Base-by-base conservation (phyloP, 2,797 vertebrate species). In the Sebastes iracundus region DNA sequence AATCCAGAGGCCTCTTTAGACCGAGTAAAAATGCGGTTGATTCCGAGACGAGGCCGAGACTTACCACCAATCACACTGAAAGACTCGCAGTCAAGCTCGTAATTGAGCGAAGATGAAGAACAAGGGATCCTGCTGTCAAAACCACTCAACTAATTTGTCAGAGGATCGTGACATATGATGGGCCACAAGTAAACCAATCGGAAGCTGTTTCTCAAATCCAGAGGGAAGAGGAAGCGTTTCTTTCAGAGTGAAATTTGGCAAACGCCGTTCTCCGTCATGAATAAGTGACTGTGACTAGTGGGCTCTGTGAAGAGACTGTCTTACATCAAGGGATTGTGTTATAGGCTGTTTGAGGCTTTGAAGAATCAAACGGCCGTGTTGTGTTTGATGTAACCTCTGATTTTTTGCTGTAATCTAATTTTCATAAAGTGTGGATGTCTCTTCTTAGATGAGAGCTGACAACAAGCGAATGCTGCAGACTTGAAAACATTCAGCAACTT, bases 301-400 rank as follows among this genome's bases (percentile, higher is more conserved):
- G 56, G 46, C 71, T 88, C 74, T 83, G 71, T 87, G 87, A 90
- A 73, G 71, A 88, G 75, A 72, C 72, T 28, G 76, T 85, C 75
- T 83, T 28, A 73, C 89, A 88, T 86, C 80, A 85, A 90, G 88
- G 78, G 86, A 71, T 87, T 84, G 81, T 86, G 68, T 87, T 85
- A 66, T 64, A 46, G 72, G 79, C 63, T 80, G 78, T 84, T 79
- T 58, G 83, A 82, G 73, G 73, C 83, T 88, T 90, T 90, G 90
- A 90, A 83, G 82, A 89, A 89, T 94, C 87, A 87, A 88, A 89
- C 72, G 13, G 62, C 68, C 46, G 63, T 84, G 87, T 89, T 80
- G 82, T 69, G 85, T 92, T 93, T 92, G 91, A 94, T 90, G 84
- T 90, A 84, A 86, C 69, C 77, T 85, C 83, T 59, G 89, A 92